Conservation (phyloP, 2,888 invertebrate genomes). For the Anthoptus insignis region DNA sequence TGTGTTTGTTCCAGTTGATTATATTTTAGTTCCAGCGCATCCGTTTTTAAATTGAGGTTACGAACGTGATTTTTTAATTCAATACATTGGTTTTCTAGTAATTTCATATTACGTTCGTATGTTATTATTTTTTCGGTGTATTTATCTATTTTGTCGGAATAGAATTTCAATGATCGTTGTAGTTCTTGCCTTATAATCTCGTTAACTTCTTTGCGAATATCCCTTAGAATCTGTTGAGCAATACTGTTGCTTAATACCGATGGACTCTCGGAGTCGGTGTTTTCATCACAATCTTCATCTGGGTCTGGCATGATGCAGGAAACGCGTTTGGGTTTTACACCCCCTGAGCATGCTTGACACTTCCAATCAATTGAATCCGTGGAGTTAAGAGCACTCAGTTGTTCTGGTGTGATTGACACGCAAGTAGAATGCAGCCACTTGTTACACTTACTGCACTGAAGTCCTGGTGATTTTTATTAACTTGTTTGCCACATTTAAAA, state of each 20-base stretch:
- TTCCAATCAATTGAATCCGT: conserved; percentile 48
- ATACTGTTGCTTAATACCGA: not conserved
- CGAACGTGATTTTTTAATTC: conserved; percentile 12
- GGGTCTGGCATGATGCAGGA: conserved; percentile 44
- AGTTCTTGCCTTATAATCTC: conserved; percentile 35
- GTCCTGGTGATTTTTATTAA: conserved; percentile 40
- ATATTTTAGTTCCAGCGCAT: not conserved
- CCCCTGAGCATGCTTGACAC: conserved; percentile 38
- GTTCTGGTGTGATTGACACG: conserved; percentile 42
- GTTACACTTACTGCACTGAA: conserved; percentile 44
- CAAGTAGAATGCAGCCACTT: conserved; percentile 45
- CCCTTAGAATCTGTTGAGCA: conserved; percentile 16
- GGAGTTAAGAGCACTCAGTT: conserved; percentile 38
- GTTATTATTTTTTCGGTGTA: conserved; percentile 27
- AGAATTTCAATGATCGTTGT: conserved; percentile 39
- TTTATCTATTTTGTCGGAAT: conserved; percentile 42
- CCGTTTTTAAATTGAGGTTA: not conserved
- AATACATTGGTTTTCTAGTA: conserved; percentile 20
- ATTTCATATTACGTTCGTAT: conserved; percentile 25
- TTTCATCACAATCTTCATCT: conserved; percentile 50
- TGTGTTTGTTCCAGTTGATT: conserved; percentile 17
- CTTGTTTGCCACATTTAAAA: conserved; percentile 39
- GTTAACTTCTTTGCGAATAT: conserved; percentile 32
- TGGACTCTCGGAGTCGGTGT: too few relatives aligned
- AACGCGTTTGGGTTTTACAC: conserved; percentile 37